Evolutionary conservation across 1,140 invertebrate species (phyloP).

Genomic region (Dryas iulia): DNA sequence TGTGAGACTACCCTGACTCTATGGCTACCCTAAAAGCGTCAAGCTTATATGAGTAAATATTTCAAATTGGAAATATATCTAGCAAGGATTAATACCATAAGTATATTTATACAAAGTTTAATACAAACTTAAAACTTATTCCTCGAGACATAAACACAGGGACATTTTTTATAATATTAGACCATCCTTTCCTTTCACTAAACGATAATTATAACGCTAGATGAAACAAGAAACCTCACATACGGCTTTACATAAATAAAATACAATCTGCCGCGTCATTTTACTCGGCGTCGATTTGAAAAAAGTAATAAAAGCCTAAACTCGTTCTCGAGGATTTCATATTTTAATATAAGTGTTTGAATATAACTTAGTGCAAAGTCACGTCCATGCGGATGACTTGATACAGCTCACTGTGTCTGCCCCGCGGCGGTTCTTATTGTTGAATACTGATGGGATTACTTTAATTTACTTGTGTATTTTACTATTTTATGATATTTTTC

Average conservation of each 20-base stretch:
- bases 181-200: background rate
- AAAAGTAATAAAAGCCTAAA: conserved; percentile 47
- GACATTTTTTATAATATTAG: background rate
- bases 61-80: no score
- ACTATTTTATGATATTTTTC: no score
- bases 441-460: background rate
- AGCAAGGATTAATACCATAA: no score
- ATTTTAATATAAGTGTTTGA: conserved; percentile 55
- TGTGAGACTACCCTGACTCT: no score
- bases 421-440: conserved; percentile 28
- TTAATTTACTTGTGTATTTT: no score
- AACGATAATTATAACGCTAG: background rate
- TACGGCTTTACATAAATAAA: conserved; percentile 27
- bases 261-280: conserved; percentile 44
- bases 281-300: conserved; percentile 44
- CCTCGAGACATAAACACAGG: background rate
- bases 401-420: conserved; percentile 10
- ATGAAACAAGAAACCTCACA: conserved; percentile 6
- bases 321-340: conserved; percentile 58
- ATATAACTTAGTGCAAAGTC: conserved; percentile 47
- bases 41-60: no score
- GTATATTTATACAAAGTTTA: no score
- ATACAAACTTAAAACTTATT: no score
- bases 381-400: conserved; percentile 36
- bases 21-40: no score